phyloP scores from a whole-genome alignment of 1,140 invertebrate genomes.

The Bombus confusus region DNA sequence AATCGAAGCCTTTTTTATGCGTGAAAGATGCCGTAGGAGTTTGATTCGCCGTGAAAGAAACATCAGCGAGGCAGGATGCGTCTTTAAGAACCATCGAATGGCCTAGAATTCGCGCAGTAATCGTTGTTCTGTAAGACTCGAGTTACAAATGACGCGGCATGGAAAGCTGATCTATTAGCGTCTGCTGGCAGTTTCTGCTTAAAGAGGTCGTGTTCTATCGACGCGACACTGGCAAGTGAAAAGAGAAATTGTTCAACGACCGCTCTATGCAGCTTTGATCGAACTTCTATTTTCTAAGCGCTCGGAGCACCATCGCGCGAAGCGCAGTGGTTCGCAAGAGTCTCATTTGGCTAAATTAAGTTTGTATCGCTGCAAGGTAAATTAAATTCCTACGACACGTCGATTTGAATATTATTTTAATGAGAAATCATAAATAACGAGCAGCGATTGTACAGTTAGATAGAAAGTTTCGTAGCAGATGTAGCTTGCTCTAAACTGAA shows the following conservation, averaged over 20 bases:
- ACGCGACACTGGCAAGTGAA: not conserved
- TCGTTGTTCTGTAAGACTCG: not conserved
- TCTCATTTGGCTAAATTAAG: not conserved
- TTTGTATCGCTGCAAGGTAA: too few species aligned
- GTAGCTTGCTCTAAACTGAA: not conserved
- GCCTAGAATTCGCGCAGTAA: not conserved
- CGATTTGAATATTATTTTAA: too few species aligned
- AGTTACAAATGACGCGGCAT: constrained; percentile 5
- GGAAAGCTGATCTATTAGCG: constrained; percentile 14
- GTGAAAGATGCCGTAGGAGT: not conserved
- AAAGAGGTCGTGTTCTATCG: not conserved
- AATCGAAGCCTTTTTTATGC: not conserved
- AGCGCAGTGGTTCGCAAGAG: not conserved
- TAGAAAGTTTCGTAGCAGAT: not conserved
- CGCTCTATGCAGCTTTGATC: not conserved
- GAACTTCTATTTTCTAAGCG: not conserved
- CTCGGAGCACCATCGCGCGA: not conserved
- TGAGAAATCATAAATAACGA: too few species aligned
- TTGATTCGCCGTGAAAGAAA: not conserved
- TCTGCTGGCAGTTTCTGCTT: not conserved
- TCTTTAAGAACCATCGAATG: not conserved
- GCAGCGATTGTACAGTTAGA: too few species aligned
- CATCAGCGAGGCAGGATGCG: not conserved
- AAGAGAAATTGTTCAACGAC: not conserved
- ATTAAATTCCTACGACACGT: too few species aligned